phyloP scores from a whole-genome alignment of 1,140 invertebrate species.

The Cotesia vestalis region DNA sequence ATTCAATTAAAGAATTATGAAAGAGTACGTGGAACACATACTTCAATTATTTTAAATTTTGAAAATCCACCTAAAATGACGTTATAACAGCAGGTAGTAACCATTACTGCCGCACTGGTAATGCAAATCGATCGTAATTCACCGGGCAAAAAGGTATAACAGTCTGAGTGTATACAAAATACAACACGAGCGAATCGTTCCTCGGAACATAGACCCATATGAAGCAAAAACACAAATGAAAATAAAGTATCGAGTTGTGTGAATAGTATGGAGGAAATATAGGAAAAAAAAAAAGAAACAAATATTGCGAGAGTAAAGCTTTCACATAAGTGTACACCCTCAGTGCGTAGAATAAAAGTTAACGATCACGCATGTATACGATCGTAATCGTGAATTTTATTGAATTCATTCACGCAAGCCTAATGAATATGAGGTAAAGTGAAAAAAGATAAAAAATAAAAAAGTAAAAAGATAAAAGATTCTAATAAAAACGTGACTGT shows the following conservation, averaged over 20 bases:
- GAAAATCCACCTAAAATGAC: constrained; percentile 8
- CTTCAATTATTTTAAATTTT: constrained; percentile 26
- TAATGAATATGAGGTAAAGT: neutral
- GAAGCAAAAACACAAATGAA: constrained; percentile 20
- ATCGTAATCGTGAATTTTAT: constrained; percentile 36
- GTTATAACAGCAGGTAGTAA: constrained; percentile 33
- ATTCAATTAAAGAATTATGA: constrained; percentile 11
- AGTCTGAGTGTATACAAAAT: constrained; percentile 12
- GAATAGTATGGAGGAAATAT: neutral
- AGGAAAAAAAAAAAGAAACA: too few species aligned
- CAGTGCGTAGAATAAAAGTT: constrained; percentile 34
- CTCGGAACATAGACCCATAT: constrained; percentile 1
- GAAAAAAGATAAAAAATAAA: constrained; percentile 22
- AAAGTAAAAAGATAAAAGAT: constrained; percentile 1
- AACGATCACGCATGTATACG: constrained; percentile 28
- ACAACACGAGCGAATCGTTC: neutral
- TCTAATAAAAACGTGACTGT: neutral
- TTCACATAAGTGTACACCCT: constrained; percentile 11
- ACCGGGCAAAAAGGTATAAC: constrained; percentile 7
- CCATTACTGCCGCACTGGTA: constrained; percentile 33
- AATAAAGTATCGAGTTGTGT: constrained; percentile 28
- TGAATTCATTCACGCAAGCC: constrained; percentile 10
- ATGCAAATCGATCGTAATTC: constrained; percentile 23
- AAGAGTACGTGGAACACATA: constrained; percentile 4
- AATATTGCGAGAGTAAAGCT: neutral